Evolutionary conservation across 2,797 vertebrate species (phyloP), one percentile per base, ranked within the genome.

Genomic region (Helicolenus hilgendorfi): DNA sequence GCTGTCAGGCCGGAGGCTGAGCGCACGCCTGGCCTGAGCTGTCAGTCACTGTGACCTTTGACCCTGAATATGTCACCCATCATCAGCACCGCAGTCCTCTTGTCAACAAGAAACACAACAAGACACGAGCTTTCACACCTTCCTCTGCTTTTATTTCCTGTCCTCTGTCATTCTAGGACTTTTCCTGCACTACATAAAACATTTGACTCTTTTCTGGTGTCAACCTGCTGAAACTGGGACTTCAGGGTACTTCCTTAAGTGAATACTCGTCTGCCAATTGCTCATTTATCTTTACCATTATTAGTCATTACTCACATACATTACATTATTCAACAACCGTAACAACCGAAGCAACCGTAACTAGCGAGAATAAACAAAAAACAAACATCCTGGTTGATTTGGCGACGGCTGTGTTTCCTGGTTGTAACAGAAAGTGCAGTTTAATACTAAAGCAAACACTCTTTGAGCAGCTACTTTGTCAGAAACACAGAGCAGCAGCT

Each of bases 21-120:
- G n/a, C 38, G 5, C 69, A n/a, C 7, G 24, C 67, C 71, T 3
- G 62, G 72, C 83, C 84, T 1, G 71, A 72, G 65, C 87, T 72
- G 86, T 92, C 89, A 90, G 29, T 90, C 77, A 67, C 69, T 0
- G 26, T 41, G 2, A 89, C 91, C 90, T 89, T 22, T 88, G 90
- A 91, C 91, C 85, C 62, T 0, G 1, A 74, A 73, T 9, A 45
- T 84, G 92, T 91, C 89, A 81, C 18, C 87, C 77, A 75, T 88
- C 90, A 93, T 95, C 89, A 86, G 71, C 77, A 22, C 71, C 7
- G 58, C 62, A 20, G 69, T 75, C 36, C 29, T 65, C 76, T 36
- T 64, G 85, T 86, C 75, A 81, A 83, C 86, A 68, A 74, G 62
- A 71, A 85, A 86, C 83, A 73, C 87, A 74, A 81, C 59, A 24